Percentiles rank a stretch among this genome's conserved stretches.
These are phyloP conservation scores for Tetragonisca angustula DNA, from an alignment of 2,888 invertebrate genomes.

Conservation along the genomic window DNA sequence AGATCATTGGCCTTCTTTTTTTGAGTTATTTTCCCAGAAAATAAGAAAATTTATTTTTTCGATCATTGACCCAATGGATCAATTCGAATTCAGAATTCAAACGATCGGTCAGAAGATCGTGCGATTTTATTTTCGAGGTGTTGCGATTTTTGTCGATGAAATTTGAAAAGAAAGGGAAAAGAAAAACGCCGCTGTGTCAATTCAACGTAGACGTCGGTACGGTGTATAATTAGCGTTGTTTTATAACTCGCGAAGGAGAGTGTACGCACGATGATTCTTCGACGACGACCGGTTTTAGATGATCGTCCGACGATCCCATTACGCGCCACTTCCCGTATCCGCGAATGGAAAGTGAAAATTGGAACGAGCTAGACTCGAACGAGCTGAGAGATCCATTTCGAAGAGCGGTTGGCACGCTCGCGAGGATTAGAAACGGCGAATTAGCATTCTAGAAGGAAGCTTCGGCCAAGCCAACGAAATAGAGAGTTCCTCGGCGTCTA, in stretches of 20 bases:
- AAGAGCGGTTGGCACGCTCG: slow-evolving; percentile 56
- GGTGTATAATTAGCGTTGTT: not conserved
- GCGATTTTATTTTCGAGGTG: no score
- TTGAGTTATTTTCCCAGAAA: no score
- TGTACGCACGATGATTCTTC: not conserved
- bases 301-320: not conserved
- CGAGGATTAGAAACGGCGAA: slow-evolving; percentile 79
- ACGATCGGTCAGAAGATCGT: no score
- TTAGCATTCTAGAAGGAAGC: slow-evolving; percentile 77
- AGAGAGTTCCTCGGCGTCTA: slow-evolving; percentile 71
- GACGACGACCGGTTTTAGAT: not conserved
- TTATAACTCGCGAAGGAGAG: not conserved
- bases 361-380: slow-evolving; percentile 64
- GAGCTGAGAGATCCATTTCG: slow-evolving; percentile 64
- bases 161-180: no score
- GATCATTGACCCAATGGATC: no score
- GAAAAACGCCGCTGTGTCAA: no score
- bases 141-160: no score
- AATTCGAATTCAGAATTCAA: no score
- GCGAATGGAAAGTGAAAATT: slow-evolving; percentile 81
- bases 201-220: no score
- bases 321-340: slow-evolving; percentile 29
- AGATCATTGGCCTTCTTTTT: no score
- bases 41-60: no score
- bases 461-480: slow-evolving; percentile 69